Conservation (phyloP, 1,140 invertebrate species). For the Zaprionus ghesquierei region DNA sequence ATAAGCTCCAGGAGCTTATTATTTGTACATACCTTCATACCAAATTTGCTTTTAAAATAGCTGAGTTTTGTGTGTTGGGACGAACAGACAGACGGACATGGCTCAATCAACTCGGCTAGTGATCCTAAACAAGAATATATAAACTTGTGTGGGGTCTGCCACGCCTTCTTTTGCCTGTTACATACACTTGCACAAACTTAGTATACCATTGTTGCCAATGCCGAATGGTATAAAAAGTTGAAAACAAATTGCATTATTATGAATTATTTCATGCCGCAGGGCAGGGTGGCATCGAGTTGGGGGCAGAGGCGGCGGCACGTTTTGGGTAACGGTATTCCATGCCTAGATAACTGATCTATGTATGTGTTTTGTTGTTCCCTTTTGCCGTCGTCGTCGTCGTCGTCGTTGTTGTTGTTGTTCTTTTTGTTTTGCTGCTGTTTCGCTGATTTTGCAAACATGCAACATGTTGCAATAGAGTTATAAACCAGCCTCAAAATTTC, state of each 20-base stretch:
- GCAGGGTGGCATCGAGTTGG: neutral
- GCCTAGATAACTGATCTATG: constrained; percentile 35
- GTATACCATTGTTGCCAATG: too few relatives aligned
- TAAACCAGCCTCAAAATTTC: constrained; percentile 52
- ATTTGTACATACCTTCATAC: too few relatives aligned
- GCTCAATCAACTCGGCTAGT: too few relatives aligned
- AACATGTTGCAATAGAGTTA: constrained; percentile 75
- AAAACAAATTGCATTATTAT: constrained; percentile 3
- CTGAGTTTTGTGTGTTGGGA: too few relatives aligned
- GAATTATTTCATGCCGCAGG: neutral
- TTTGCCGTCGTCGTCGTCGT: constrained; percentile 12
- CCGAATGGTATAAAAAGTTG: neutral
- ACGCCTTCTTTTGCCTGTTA: too few relatives aligned
- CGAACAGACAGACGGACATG: too few relatives aligned
- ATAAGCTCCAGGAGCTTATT: too few relatives aligned
- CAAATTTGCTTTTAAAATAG: too few relatives aligned
- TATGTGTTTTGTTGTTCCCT: constrained; percentile 24
- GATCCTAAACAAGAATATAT: too few relatives aligned
- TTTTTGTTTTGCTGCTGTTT: constrained; percentile 31
- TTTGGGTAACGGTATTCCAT: neutral
- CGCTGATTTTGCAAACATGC: constrained; percentile 60
- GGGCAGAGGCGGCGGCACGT: neutral
- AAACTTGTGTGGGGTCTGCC: too few relatives aligned
- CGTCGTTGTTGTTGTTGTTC: neutral
- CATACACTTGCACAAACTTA: too few relatives aligned